Conservation (phyloP, 2,888 invertebrate genomes). For the Trissolcus brochymenae region DNA sequence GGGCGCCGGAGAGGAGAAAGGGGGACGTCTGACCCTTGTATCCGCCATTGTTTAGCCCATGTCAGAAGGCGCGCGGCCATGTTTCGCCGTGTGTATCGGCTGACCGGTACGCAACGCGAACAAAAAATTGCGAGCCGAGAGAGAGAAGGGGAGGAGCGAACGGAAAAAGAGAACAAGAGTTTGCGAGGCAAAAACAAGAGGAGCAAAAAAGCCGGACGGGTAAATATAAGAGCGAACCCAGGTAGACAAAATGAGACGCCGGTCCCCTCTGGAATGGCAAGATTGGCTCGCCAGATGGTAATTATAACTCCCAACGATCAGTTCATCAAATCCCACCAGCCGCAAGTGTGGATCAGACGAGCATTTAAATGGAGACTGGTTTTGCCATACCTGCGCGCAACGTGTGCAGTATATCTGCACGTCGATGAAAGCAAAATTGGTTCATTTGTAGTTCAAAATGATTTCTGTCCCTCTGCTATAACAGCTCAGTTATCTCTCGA, state of each 20-base stretch:
- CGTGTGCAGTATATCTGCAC: background rate
- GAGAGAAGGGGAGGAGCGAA: constrained; percentile 57
- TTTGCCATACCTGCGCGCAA: constrained; percentile 26
- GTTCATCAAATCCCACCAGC: constrained; percentile 72
- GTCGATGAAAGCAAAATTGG: constrained; percentile 33
- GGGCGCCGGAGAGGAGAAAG: constrained; percentile 5
- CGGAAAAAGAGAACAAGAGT: constrained; percentile 44
- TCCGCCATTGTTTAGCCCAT: constrained; percentile 74
- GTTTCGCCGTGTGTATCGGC: constrained; percentile 69
- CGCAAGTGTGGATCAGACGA: constrained; percentile 47
- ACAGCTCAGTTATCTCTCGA: too few species aligned
- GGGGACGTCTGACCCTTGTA: constrained; percentile 64
- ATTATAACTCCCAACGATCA: constrained; percentile 73
- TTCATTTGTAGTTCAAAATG: constrained; percentile 8
- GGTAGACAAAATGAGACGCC: constrained; percentile 56
- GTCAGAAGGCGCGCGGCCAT: constrained; percentile 73
- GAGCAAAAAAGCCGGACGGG: constrained; percentile 35
- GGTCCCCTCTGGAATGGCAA: constrained; percentile 22
- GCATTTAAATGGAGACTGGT: constrained; percentile 37
- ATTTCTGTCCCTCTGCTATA: background rate
- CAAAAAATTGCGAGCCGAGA: constrained; percentile 42
- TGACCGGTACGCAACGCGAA: constrained; percentile 67
- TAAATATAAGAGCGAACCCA: constrained; percentile 50
- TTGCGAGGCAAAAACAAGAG: constrained; percentile 48
- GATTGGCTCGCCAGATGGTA: constrained; percentile 67